Base-by-base conservation (phyloP, 2,888 invertebrate genomes). In the Palloptera scutellata region DNA sequence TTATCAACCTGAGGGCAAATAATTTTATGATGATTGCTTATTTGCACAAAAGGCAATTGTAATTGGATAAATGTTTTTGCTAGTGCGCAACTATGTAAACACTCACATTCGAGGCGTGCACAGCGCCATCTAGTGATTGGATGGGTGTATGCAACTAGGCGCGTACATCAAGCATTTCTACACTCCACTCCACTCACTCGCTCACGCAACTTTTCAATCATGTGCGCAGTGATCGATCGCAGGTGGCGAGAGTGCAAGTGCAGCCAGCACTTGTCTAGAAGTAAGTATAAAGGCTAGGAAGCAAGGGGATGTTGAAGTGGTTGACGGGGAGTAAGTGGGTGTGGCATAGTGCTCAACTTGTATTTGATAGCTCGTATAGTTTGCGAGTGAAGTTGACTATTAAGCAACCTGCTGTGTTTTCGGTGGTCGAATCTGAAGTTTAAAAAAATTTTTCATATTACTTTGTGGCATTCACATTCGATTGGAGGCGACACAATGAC, bases 1-100 rank as follows among this genome's bases (percentile, higher is more conserved):
- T 74, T 73, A 74, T 74, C 74, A 74, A 72, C 74, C 74, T 70
- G 69, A 67, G 72, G 74, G 71, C 65, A 70, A 72, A 70, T 73
- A 69, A 73, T 72, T 74, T 72, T 67, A 70, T 72, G 73, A 72
- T 72, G 73, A 74, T 72, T 74, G 71, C 71, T 72, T 74, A 69
- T 72, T 72, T 72, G 68, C 57, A 43, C 66, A 66, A 66, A 69
- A 55, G 43, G 12, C 15, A 19, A 42, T 66, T 59, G 64, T 52
- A 42, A 59, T 59, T 59, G 64, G 53, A 65, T 53, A n/a, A 59
- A 65, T 40, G 64, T n/a, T 30, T 30, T 58, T 20, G 41, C 57
- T 10, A 42, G n/a, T n/a, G n/a, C n/a, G 6, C 54, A 19, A 9
- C n/a, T 30, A 30, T 30, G 20, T 20, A 15, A 5, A 1, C 11